These are phyloP conservation scores for Neodiprion pinetum DNA, from an alignment of 1,140 invertebrate genomes.

Conservation along the genomic window DNA sequence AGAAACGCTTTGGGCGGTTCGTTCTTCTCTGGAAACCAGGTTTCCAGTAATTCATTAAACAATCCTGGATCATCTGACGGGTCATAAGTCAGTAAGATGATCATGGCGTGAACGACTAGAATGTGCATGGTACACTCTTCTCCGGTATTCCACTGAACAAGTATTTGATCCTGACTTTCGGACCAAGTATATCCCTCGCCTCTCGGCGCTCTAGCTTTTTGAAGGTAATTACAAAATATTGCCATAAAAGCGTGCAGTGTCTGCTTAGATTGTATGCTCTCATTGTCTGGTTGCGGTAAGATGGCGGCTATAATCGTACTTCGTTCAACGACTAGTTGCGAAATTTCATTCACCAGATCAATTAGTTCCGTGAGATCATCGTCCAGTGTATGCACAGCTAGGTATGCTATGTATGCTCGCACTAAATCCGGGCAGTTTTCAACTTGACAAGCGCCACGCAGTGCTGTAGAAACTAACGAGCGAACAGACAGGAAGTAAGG, in stretches of 20 bases:
- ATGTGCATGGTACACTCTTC: conserved; percentile 86
- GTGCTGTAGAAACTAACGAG: conserved; percentile 71
- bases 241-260: conserved; percentile 79
- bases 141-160: conserved; percentile 86
- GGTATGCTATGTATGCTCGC: conserved; percentile 89
- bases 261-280: conserved; percentile 61
- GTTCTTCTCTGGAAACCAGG: conserved; percentile 75
- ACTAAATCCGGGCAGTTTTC: conserved; percentile 87
- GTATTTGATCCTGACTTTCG: conserved; percentile 73
- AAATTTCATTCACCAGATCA: conserved; percentile 80
- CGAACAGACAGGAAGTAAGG: conserved; percentile 76
- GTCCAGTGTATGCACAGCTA: conserved; percentile 76
- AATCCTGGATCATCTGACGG: conserved; percentile 65
- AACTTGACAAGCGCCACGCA: conserved; percentile 86
- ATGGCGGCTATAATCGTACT: conserved; percentile 86
- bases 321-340: conserved; percentile 92
- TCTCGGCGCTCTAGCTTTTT: conserved; percentile 68
- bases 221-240: conserved; percentile 80
- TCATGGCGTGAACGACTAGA: conserved; percentile 90
- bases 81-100: conserved; percentile 89
- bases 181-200: conserved; percentile 73
- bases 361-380: conserved; percentile 70
- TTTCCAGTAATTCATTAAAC: conserved; percentile 75
- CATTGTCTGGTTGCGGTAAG: conserved; percentile 69
- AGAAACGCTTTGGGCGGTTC: conserved; percentile 80